Evolutionary conservation across 2,113 vertebrate species (phyloP), one percentile per base, ranked within the genome.

Genomic region (Microcebus tavaratra): DNA sequence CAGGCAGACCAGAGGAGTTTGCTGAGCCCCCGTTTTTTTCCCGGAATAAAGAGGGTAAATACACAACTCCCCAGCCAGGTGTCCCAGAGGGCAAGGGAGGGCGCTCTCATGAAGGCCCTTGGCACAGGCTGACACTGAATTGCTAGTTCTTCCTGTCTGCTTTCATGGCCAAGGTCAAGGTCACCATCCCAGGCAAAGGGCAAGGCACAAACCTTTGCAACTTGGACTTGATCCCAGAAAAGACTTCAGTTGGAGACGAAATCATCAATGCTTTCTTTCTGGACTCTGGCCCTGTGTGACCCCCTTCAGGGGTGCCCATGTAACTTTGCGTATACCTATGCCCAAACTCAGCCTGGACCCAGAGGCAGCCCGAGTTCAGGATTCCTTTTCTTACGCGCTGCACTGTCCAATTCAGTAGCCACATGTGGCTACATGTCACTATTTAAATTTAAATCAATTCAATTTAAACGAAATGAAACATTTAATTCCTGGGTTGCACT

Each of bases 401-500:
- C 45, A 27, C 31, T 3, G 6, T 72, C 8, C 45, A 36, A 14
- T 79, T 53, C 45, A 14, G 76, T 34, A 84, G 21, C 84, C 48
- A n/a, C 9, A 34, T 5, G 36, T 78, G 73, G 48, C 29, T 42
- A 11, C 17, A 5, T 36, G 55, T 18, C 50, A 34, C 73, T 88
- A 42, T 31, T 92, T 88, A 85, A 23, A 55, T 73, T 73, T 55
- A 65, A 84, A 85, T 42, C 48, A 90, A 42, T 80, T 68, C 2
- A 2, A 39, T 42, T 92, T 82, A 94, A 94, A 39, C 61, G 23
- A 94, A 92, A 87, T 95, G 29, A 23, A 87, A 94, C 50, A n/a
- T 48, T 76, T 68, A 75, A 7, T 78, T 82, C 61, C n/a, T n/a
- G 1, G 0, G n/a, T 78, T 2, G 13, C 18, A 36, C 70, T 92